Base-by-base conservation (phyloP, 2,888 invertebrate species). In the Synergus japonicus region DNA sequence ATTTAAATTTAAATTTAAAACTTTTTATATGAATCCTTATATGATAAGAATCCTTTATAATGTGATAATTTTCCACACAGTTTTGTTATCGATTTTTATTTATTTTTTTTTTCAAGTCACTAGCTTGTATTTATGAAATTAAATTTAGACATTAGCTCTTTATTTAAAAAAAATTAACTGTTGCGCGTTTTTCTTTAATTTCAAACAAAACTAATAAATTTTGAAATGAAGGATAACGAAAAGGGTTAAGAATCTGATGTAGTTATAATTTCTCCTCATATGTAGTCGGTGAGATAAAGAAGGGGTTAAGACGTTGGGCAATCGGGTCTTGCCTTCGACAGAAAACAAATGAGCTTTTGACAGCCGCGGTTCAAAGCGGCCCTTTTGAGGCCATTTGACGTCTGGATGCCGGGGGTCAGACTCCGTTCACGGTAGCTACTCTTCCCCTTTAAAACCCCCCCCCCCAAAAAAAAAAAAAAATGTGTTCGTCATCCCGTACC, bases 281-380 rank as follows among this genome's bases (percentile, higher is more conserved):
- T 46, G n/a, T n/a, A 49, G 37, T 37, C 49, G 49, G 49, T 69
- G 69, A 69, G 69, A 54, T 69, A 69, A 69, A 69, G 69, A 54
- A 54, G 69, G 29, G 49, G 69, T 69, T 69, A 69, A 69, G 69
- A 69, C 69, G 49, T 69, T 29, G 69, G 69, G 69, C 37, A 54
- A 69, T 69, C 46, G 66, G 54, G 66, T 43, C 18, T 44, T 63
- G 44, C 12, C n/a, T 67, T 60, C 18, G 37, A 76, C 76, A 81
- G 83, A 88, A 90, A 91, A 91, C 89, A 91, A 90, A 91, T 91
- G 90, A 91, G 90, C 88, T 87, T 83, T 86, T 85, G 88, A 90
- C 89, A 89, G 88, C 83, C 85, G 85, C 84, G 86, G 88, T 85
- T 81, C 37, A 67, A 54, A 69, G 78, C 78, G 78, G 78, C 69